These are phyloP conservation scores for Gymnorhina tibicen DNA, from an alignment of 2,113 vertebrate genomes.

Conservation along the genomic window DNA sequence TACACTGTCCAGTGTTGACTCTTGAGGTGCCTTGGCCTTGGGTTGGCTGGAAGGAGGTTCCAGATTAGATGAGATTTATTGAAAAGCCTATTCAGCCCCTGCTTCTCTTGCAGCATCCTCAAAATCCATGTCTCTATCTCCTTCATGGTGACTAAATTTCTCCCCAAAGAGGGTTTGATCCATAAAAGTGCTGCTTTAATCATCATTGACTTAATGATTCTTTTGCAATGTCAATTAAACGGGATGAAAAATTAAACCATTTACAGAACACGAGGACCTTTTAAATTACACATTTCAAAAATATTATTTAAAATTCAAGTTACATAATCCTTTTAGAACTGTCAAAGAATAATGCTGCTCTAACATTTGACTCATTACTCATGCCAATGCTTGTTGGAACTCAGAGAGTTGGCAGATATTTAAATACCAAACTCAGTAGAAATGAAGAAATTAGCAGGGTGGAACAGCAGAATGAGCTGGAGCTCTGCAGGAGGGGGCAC, in stretches of 20 bases:
- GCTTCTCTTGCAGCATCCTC: not conserved
- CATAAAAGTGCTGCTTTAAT: slow-evolving; percentile 23
- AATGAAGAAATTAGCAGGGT: slow-evolving; percentile 62
- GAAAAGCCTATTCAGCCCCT: not conserved
- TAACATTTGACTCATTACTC: slow-evolving; percentile 69
- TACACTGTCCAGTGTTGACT: not conserved
- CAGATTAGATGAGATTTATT: not conserved
- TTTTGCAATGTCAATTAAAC: slow-evolving; percentile 42
- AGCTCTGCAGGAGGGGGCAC: not conserved
- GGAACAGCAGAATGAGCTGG: slow-evolving; percentile 44
- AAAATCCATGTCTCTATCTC: not conserved
- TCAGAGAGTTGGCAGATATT: slow-evolving; percentile 62
- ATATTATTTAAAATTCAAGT: slow-evolving; percentile 63
- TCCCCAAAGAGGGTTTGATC: slow-evolving; percentile 45
- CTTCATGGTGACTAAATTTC: not conserved
- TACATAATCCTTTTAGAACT: slow-evolving; percentile 70
- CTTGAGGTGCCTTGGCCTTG: not conserved
- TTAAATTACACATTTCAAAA: slow-evolving; percentile 69
- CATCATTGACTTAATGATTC: slow-evolving; percentile 37
- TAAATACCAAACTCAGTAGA: slow-evolving; percentile 61
- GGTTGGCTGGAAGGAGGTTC: not conserved
- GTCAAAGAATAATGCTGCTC: slow-evolving; percentile 67
- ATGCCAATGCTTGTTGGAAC: slow-evolving; percentile 70
- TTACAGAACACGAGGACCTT: slow-evolving; percentile 51
- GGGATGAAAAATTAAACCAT: slow-evolving; percentile 57